Evolutionary conservation across 2,888 invertebrate species (phyloP).

Genomic region (Limnephilus lunatus): DNA sequence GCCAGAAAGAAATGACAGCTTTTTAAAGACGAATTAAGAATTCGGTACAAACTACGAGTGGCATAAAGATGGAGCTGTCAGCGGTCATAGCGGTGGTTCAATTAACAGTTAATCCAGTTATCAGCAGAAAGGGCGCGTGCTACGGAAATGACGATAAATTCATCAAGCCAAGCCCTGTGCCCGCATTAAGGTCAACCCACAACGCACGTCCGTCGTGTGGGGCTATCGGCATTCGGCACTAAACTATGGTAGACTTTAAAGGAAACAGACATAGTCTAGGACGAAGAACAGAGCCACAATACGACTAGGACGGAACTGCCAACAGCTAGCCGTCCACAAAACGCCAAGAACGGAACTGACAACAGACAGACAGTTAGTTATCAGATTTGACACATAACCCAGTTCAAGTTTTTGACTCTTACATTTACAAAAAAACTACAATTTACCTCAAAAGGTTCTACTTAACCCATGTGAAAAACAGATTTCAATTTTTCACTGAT

Average conservation of each 20-base stretch:
- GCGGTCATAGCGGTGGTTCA: background rate
- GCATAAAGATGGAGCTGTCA: background rate
- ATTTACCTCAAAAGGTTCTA: background rate
- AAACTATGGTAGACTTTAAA: background rate
- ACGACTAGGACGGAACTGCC: background rate
- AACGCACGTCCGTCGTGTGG: background rate
- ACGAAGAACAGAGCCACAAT: constrained; percentile 18
- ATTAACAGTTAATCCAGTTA: background rate
- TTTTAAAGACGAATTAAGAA: background rate
- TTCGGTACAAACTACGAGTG: background rate
- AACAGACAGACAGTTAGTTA: background rate
- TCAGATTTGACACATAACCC: background rate
- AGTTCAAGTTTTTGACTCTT: background rate
- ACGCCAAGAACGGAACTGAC: background rate
- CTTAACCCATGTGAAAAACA: background rate
- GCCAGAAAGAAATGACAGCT: too few species aligned
- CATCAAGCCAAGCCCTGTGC: constrained; percentile 31
- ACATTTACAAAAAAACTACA: too few species aligned
- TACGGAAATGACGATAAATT: constrained; percentile 25
- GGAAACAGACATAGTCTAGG: background rate
- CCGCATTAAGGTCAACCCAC: constrained; percentile 42
- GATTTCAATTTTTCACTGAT: background rate
- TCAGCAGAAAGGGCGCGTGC: constrained; percentile 39
- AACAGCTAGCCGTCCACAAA: too few species aligned
- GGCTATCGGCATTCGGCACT: background rate